These are phyloP conservation scores for Ptychodera flava DNA, from an alignment of 35 echinoderm and acorn worm genomes.

Conservation along the genomic window DNA sequence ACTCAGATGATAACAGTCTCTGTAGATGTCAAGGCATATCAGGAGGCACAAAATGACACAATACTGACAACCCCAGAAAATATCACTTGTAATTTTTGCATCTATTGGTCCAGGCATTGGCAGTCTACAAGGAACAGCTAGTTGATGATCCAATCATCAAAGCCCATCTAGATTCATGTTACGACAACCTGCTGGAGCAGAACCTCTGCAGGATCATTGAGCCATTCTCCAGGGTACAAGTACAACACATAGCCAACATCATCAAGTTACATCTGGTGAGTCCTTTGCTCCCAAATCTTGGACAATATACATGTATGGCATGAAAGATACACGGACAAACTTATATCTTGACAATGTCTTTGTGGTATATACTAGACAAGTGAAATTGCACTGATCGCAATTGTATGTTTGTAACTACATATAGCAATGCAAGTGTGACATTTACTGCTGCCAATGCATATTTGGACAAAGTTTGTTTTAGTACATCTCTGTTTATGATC, in stretches of 20 bases:
- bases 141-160: slow-evolving; percentile 91
- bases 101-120: slow-evolving; percentile 47
- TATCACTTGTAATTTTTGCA: no score
- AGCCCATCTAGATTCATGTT: slow-evolving; percentile 82
- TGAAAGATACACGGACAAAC: no score
- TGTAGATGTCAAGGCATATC: no score
- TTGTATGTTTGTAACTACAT: neutral
- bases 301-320: no score
- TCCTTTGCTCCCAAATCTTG: no score
- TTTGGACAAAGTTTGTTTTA: no score
- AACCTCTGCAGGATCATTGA: slow-evolving; percentile 97
- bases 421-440: neutral
- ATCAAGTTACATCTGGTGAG: slow-evolving; percentile 97
- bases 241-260: slow-evolving; percentile 81
- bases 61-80: neutral
- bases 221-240: slow-evolving; percentile 98
- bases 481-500: no score
- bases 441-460: no score
- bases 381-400: neutral
- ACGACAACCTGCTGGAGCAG: slow-evolving; percentile 97
- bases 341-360: no score
- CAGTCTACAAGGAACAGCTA: slow-evolving; percentile 66
- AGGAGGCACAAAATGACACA: no score
- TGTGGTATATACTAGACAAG: no score
- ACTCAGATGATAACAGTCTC: no score